Evolutionary conservation across 1,140 invertebrate species (phyloP), one percentile per base, ranked within the genome.

Genomic region (Trinorchestia longiramus): DNA sequence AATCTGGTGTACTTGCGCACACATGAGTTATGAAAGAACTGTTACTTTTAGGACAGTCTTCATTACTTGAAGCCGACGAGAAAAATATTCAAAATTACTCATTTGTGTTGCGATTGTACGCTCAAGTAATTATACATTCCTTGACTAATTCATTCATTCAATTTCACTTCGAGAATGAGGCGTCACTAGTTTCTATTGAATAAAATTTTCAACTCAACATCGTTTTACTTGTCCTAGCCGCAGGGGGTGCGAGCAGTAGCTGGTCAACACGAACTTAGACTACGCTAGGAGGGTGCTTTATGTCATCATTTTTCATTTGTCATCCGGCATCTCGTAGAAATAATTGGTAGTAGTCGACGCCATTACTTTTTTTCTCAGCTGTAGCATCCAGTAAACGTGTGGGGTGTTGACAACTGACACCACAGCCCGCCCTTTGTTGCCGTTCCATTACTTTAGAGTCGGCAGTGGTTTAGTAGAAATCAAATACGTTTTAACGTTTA

Each of bases 161-260:
- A 36, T 77, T 77, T 3, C 8, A 77, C 28, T 1, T 77, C 6
- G 62, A 77, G 62, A 36, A 77, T 77, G 28, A 77, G 62, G 28
- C 62, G 62, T 77, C 8, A 77, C 62, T 77, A 77, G 62, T 77
- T 77, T 15, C 62, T 77, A 77, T 77, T 36, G 15, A 77, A 77
- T 77, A 77, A 77, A 77, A 77, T 77, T 77, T 77, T 36, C 62
- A 77, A 23, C 62, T 77, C 15, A 77, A 77, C 15, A 36, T 77
- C 1, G 62, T 77, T 77, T 77, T 77, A 77, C 62, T 19, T 77
- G 15, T 23, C 4, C 3, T 36, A 15, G 88, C 88, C 88, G 88
- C 88, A 90, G 88, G 88, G 88, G 88, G 88, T 90, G 88, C 43
- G 88, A 36, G 88, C 88, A 90, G 88, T 43, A 17, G 62, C 62